Conservation (phyloP, 2,888 invertebrate genomes). For the Proisotoma minuta region DNA sequence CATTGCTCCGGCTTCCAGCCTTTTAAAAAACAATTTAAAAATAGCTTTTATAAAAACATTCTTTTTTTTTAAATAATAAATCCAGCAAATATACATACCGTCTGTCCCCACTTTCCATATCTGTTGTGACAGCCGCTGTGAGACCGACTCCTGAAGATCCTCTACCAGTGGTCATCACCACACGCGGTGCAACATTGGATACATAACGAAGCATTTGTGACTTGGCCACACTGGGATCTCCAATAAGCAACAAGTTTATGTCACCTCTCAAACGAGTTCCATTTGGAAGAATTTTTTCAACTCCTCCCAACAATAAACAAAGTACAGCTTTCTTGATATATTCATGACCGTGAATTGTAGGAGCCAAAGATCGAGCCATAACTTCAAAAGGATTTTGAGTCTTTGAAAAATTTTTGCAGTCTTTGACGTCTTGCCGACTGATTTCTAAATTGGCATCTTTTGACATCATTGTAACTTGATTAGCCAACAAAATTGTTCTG, state of each 20-base stretch:
- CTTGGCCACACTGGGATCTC: conserved; percentile 98
- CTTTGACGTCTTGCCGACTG: conserved; percentile 72
- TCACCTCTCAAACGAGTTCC: conserved; percentile 86
- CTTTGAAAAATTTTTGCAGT: conserved; percentile 71
- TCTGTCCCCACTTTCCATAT: conserved; percentile 84
- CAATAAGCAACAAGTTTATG: conserved; percentile 89
- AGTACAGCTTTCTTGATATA: conserved; percentile 94
- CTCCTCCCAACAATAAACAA: conserved; percentile 88
- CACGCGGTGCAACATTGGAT: conserved; percentile 86
- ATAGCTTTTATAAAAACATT: background rate
- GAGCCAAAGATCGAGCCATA: conserved; percentile 86
- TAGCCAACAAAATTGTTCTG: conserved; percentile 88
- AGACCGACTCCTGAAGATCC: conserved; percentile 98
- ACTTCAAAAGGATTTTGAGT: conserved; percentile 75
- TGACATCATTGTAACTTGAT: conserved; percentile 81
- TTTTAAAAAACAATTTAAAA: conserved; percentile 44
- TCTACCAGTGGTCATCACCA: conserved; percentile 93
- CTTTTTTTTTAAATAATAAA: background rate
- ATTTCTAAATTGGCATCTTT: conserved; percentile 62
- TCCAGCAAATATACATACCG: conserved; percentile 51
- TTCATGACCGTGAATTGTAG: conserved; percentile 95
- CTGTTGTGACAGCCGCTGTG: conserved; percentile 95
- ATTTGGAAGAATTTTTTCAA: conserved; percentile 87
- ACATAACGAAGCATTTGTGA: conserved; percentile 93
- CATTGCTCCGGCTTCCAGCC: conserved; percentile 98